phyloP scores from a whole-genome alignment of 2,113 vertebrate species.

The Xiphias gladius region DNA sequence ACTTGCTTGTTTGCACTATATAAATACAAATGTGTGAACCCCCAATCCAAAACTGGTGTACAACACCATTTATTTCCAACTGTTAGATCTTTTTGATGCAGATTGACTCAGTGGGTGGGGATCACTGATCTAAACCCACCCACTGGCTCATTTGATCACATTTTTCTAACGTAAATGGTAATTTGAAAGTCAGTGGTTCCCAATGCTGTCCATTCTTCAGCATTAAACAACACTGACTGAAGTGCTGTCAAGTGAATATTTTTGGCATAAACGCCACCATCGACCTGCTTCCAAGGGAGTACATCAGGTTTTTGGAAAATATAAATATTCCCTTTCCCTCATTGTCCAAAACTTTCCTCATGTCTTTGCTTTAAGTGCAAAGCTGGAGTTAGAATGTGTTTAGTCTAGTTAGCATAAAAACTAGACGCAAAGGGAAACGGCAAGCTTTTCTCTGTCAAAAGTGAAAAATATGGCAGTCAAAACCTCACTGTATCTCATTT shows the following conservation, averaged over 20 bases:
- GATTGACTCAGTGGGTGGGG: slow-evolving; percentile 2
- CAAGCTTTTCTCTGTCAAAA: no score
- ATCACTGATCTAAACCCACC: not conserved
- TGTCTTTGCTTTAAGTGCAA: not conserved
- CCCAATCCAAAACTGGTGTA: no score
- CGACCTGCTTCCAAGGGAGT: not conserved
- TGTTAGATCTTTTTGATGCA: not conserved
- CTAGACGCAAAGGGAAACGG: no score
- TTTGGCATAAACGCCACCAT: not conserved
- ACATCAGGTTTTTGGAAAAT: not conserved
- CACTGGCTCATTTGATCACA: not conserved
- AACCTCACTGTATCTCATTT: not conserved
- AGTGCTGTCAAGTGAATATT: not conserved
- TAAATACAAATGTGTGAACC: not conserved
- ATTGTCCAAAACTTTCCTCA: not conserved
- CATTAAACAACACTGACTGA: not conserved
- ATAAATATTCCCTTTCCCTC: not conserved
- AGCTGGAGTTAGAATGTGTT: not conserved
- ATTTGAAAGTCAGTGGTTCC: not conserved
- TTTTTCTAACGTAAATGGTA: not conserved
- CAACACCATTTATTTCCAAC: not conserved
- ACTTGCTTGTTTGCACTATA: no score
- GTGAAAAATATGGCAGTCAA: not conserved
- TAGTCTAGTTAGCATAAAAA: no score
- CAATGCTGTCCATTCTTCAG: not conserved